Evolutionary conservation across 35 echinoderm and acorn worm genomes (phyloP), one percentile per base, ranked within the genome.

Genomic region (Apostichopus japonicus): DNA sequence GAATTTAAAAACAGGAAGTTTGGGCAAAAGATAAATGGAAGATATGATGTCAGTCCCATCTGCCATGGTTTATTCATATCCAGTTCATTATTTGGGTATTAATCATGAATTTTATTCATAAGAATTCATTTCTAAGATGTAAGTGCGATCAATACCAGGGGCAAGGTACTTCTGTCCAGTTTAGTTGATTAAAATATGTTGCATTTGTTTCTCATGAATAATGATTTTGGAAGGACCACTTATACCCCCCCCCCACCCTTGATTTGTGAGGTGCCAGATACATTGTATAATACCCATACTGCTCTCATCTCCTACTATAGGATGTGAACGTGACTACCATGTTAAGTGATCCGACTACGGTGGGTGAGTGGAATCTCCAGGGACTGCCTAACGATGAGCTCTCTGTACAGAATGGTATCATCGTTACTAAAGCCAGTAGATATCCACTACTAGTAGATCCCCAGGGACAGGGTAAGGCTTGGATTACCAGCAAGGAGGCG

Each of bases 301-400:
- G 71, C 17, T 71, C 78, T 71, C 51, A 70, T 27, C 87, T 93
- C 52, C 63, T 63, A 51, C 65, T 44, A 44, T 44, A 99, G 97
- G 95, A 99, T 67, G 15, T 99, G 17, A 99, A 99, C 55, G 77
- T 99, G 23, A 94, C 93, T 2, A 78, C 63, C 56, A 95, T 99
- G 88, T 24, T 99, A 24, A 93, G 92, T 10, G 97, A 99, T 78
- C 63, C 93, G n/a, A 91, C 97, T 24, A 99, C 97, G 14, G 94
- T 96, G 52, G 97, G 97, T 5, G 97, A 99, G 77, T 99, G 95
- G 97, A 99, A 99, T 61, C 93, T 99, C 5, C 97, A 99, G 67
- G 97, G 95, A 16, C 87, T 96, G 21, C 97, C 95, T 79, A 99
- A 96, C 16, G 97, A 99, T 83, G 97, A 99, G 27, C 97, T 99